A percentile compares a stretch with the other conserved stretches of the same genome.
Conservation (phyloP, 2,888 invertebrate genomes). For the Cataglyphis livida region DNA sequence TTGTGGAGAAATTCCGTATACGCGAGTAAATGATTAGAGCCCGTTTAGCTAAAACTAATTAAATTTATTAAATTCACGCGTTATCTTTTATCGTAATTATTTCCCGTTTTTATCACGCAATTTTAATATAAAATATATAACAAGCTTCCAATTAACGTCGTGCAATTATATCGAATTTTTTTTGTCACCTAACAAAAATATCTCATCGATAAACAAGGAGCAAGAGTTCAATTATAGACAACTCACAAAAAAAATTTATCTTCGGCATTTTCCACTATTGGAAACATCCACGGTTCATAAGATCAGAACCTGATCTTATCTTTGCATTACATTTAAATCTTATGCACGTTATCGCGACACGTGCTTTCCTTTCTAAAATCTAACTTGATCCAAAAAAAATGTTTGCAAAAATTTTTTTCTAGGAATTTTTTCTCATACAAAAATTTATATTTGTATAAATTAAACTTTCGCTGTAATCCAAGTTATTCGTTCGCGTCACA, state of each 20-base stretch:
- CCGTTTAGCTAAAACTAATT: neutral
- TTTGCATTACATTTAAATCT: neutral
- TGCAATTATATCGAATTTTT: constrained; percentile 23
- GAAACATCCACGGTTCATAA: neutral
- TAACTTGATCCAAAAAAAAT: neutral
- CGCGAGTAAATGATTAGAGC: neutral
- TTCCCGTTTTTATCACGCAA: neutral
- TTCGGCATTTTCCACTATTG: neutral
- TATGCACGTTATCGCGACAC: neutral
- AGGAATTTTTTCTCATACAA: neutral
- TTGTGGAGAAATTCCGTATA: neutral
- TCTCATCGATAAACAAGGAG: constrained; percentile 25
- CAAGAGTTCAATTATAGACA: constrained; percentile 35
- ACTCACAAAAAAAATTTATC: neutral
- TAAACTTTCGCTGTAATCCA: neutral
- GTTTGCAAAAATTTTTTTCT: neutral
- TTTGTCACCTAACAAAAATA: constrained; percentile 7
- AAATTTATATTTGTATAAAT: constrained; percentile 1
- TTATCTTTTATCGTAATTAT: constrained; percentile 21
- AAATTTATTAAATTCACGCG: neutral
- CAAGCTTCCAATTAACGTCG: neutral
- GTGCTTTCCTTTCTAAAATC: neutral
- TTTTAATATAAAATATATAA: neutral
- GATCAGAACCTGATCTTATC: constrained; percentile 4
- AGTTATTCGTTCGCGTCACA: neutral